Base-by-base conservation (phyloP, 1,140 invertebrate genomes). In the Cotesia glomerata region DNA sequence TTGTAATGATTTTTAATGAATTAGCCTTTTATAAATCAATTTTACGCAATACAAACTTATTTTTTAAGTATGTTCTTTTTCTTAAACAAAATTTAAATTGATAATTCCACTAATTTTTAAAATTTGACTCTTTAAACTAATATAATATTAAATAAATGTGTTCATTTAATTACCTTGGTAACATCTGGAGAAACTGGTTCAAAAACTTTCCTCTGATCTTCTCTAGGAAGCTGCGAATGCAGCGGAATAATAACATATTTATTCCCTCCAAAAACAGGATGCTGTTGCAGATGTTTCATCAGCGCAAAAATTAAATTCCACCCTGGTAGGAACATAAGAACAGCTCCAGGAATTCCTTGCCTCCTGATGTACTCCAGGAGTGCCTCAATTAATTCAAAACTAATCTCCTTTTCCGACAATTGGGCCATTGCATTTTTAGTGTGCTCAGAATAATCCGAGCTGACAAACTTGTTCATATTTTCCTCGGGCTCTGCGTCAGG, bases 231-330 rank as follows among this genome's bases (percentile, higher is more conserved):
- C 84, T 97, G 95, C 11, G 96, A 97, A 85, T 97, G 96, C 3
- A 97, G 87, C 0, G 96, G 96, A 68, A 97, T 87, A 51, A 97
- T 92, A 4, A 89, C 80, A 79, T 93, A 96, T 11, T 88, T 80
- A 0, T 80, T 73, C 14, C 91, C 88, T 0, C 93, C 95, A 85
- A 96, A 97, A 11, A 92, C 75, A 0, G 92, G 91, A 86, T 93
- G 91, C 73, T 92, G 90, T 75, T 92, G 92, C 7, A 98, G 87
- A 81, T 95, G 92, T 82, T 94, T 94, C 91, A 97, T 93, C 5
- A 98, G 84, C 0, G 95, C 93, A 86, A 97, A 98, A 72, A 98
- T 98, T 0, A 98, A 83, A 85, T 96, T 97, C 96, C 96, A 98
- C 0, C 97, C 97, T 5, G 97, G 96, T 0, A 99, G 86, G 84